These are phyloP conservation scores for Idaea dimidiata DNA, from an alignment of 2,888 invertebrate genomes.

Conservation along the genomic window DNA sequence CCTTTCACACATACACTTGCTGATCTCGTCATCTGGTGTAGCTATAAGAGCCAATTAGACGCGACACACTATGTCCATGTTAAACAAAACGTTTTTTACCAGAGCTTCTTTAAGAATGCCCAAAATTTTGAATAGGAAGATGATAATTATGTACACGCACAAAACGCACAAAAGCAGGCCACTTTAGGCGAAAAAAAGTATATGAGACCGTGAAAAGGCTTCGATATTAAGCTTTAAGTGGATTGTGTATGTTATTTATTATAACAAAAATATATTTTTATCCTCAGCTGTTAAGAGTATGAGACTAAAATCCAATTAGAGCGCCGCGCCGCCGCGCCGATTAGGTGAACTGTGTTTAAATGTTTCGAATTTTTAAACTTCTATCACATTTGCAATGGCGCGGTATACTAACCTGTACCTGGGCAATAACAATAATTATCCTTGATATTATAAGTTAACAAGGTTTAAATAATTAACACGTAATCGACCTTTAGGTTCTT, in stretches of 20 bases:
- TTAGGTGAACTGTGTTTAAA: too few relatives aligned
- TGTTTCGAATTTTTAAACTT: too few relatives aligned
- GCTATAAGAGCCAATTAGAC: conserved; percentile 52
- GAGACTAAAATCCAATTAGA: too few relatives aligned
- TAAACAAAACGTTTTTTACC: conserved; percentile 6
- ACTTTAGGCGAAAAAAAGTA: too few relatives aligned
- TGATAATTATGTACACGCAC: conserved; percentile 6
- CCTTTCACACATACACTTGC: conserved; percentile 69
- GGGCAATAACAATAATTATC: neutral
- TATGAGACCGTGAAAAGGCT: too few relatives aligned
- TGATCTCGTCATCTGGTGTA: conserved; percentile 47
- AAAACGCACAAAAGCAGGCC: neutral
- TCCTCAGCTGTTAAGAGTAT: too few relatives aligned
- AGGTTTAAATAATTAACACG: neutral
- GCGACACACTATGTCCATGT: conserved; percentile 29
- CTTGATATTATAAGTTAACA: neutral
- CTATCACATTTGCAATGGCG: too few relatives aligned
- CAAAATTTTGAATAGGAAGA: conserved; percentile 14
- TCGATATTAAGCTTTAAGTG: too few relatives aligned
- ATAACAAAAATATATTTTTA: too few relatives aligned
- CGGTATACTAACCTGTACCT: neutral
- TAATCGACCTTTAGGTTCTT: conserved; percentile 3
- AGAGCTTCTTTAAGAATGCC: conserved; percentile 11
- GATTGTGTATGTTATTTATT: too few relatives aligned
- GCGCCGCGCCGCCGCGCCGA: too few relatives aligned